Evolutionary conservation across 2,888 invertebrate species (phyloP).

Genomic region (Harpalus rufipes): DNA sequence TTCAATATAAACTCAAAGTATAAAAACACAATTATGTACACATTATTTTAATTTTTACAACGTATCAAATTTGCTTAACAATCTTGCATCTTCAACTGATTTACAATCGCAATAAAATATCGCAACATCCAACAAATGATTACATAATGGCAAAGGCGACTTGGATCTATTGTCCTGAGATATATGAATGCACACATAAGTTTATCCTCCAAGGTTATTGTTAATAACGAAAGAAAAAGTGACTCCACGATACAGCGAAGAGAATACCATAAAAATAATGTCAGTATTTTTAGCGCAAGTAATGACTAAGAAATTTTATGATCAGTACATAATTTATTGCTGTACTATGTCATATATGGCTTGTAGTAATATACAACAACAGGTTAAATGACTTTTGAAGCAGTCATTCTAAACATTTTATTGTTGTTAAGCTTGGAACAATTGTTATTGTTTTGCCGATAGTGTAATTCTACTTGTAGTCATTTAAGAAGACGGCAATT

Average conservation of each 20-base stretch:
- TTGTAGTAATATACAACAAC: conserved; percentile 42
- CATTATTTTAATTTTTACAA: too few species aligned
- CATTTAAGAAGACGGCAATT: neutral
- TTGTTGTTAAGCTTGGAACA: conserved; percentile 14
- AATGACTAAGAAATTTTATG: conserved; percentile 41
- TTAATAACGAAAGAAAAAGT: conserved; percentile 49
- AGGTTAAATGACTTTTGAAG: conserved; percentile 42
- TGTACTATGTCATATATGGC: conserved; percentile 34
- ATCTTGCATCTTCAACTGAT: neutral
- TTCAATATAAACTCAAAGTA: too few species aligned
- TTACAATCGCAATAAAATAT: neutral
- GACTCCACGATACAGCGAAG: conserved; percentile 15
- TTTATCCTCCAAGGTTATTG: conserved; percentile 38
- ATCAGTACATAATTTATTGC: conserved; percentile 46
- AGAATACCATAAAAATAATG: conserved; percentile 45
- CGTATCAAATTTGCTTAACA: too few species aligned
- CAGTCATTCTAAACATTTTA: conserved; percentile 48
- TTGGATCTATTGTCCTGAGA: conserved; percentile 38
- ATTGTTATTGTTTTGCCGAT: conserved; percentile 1
- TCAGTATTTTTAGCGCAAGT: conserved; percentile 50
- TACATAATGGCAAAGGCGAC: conserved; percentile 24
- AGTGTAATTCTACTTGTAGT: neutral
- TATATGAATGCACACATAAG: conserved; percentile 31
- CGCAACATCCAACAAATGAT: conserved; percentile 30
- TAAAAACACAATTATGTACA: neutral